Evolutionary conservation across 2,797 vertebrate species (phyloP).

Genomic region (Callimico goeldii): DNA sequence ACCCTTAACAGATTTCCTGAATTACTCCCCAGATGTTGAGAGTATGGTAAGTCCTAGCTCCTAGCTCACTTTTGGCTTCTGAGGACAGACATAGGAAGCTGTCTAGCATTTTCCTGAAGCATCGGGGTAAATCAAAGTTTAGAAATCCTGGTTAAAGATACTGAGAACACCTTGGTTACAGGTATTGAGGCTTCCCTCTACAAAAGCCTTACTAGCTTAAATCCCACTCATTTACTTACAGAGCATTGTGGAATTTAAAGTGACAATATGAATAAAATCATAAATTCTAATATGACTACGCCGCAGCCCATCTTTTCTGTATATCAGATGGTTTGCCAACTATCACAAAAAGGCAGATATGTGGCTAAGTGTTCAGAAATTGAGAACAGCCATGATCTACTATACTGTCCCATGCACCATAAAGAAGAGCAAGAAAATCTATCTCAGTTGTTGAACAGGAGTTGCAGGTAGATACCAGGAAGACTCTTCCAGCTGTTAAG

Average conservation of each 20-base stretch:
- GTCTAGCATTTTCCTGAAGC: neutral
- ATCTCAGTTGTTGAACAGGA: neutral
- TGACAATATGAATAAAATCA: neutral
- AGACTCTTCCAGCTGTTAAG: neutral
- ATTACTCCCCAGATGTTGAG: neutral
- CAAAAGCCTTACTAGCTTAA: neutral
- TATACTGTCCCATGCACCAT: neutral
- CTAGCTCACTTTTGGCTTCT: neutral
- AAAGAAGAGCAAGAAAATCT: neutral
- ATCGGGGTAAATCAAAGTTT: neutral
- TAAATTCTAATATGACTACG: neutral
- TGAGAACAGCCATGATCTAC: neutral
- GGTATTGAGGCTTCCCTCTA: neutral
- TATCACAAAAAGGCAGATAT: neutral
- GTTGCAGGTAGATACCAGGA: neutral
- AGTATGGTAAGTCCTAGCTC: neutral
- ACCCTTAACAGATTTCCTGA: neutral
- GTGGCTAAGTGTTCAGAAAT: neutral
- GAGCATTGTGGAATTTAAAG: neutral
- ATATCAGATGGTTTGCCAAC: neutral
- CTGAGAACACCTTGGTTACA: neutral
- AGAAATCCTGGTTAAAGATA: neutral
- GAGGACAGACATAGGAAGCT: neutral
- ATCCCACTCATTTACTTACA: neutral
- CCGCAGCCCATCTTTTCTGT: neutral